A percentile compares a stretch with the other conserved stretches of the same genome.
phyloP scores from a whole-genome alignment of 2,113 vertebrate species.

The Rhinichthys klamathensis region DNA sequence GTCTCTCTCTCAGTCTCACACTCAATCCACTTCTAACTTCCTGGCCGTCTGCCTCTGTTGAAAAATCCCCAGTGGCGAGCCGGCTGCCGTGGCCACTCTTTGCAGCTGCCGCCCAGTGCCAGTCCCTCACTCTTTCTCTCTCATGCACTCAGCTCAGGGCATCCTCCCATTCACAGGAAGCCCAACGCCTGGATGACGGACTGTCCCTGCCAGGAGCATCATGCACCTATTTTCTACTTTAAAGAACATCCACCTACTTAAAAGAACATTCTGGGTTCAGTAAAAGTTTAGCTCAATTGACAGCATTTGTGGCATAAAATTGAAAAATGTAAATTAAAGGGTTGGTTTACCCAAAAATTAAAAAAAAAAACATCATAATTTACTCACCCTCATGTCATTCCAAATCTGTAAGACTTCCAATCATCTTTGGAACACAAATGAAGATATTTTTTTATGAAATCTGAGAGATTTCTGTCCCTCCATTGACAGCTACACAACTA shows the following conservation, averaged over 20 bases:
- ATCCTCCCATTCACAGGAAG: conserved; percentile 3
- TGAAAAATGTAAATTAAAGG: too few relatives aligned
- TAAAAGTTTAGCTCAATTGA: background rate
- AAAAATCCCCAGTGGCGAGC: conserved; percentile 51
- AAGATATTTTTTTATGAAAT: too few relatives aligned
- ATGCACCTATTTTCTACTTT: background rate
- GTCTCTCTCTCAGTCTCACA: conserved; percentile 39
- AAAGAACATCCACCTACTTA: background rate
- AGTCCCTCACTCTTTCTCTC: conserved; percentile 11
- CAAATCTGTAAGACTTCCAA: too few relatives aligned
- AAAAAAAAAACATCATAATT: too few relatives aligned
- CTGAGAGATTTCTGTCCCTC: too few relatives aligned
- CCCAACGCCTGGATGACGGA: background rate
- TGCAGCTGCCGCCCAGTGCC: conserved; percentile 52
- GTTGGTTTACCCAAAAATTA: too few relatives aligned
- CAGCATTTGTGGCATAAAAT: background rate
- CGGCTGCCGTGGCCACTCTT: conserved; percentile 11
- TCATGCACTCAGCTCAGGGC: background rate
- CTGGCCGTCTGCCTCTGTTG: conserved; percentile 42
- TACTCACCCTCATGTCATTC: too few relatives aligned
- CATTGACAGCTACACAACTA: too few relatives aligned
- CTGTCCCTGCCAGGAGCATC: background rate
- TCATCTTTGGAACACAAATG: too few relatives aligned
- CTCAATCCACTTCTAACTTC: conserved; percentile 31
- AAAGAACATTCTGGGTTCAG: background rate